A percentile compares a stretch with the other conserved stretches of the same genome.
Evolutionary conservation across 2,797 vertebrate species (phyloP).

Genomic region (Pristis pectinata): DNA sequence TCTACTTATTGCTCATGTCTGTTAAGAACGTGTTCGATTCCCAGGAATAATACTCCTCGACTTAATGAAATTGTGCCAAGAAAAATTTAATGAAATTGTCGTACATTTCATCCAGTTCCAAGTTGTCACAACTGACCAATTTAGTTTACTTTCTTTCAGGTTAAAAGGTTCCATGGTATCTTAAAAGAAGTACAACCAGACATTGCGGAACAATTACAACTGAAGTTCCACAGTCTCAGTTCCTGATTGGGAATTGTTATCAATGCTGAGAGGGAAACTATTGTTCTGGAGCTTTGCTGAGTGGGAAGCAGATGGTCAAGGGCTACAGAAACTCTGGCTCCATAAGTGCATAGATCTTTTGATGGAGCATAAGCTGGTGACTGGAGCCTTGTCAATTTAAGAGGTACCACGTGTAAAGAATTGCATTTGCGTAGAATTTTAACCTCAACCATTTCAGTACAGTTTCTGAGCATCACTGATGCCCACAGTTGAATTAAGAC

Average conservation of each 20-base stretch:
- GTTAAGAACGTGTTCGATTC: not conserved
- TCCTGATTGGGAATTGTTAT: constrained; percentile 43
- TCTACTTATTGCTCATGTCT: not conserved
- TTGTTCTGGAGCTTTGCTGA: too few relatives aligned
- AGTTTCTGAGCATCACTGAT: not conserved
- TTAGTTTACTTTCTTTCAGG: constrained; percentile 54
- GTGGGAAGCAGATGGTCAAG: not conserved
- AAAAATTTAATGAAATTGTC: not conserved
- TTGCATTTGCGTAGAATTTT: constrained; percentile 1
- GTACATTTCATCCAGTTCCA: not conserved
- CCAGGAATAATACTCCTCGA: not conserved
- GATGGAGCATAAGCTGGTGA: not conserved
- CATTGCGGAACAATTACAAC: constrained; percentile 66
- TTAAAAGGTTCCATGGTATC: constrained; percentile 68
- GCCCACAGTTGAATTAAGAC: not conserved
- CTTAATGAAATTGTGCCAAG: not conserved
- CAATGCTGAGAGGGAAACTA: too few relatives aligned
- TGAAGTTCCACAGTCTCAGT: constrained; percentile 56
- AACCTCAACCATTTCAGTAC: not conserved
- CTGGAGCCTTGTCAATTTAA: not conserved
- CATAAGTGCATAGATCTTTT: not conserved
- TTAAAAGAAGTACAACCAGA: constrained; percentile 69
- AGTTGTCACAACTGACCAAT: not conserved
- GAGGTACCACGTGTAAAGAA: not conserved
- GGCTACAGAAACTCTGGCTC: not conserved